phyloP scores from a whole-genome alignment of 1,140 invertebrate species.

The Drosophila mojavensis region DNA sequence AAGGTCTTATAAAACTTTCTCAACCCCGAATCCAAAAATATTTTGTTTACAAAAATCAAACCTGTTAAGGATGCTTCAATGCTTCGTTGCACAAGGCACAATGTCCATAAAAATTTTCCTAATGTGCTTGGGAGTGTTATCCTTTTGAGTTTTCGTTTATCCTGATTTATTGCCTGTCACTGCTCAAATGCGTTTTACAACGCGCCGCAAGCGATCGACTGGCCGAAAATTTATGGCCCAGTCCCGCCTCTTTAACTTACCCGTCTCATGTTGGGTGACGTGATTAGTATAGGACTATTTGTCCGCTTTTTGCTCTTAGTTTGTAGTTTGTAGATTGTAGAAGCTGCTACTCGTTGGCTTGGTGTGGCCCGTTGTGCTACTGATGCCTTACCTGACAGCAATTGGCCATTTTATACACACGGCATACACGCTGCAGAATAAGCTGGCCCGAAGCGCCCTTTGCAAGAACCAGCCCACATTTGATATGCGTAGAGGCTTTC shows the following conservation, averaged over 20 bases:
- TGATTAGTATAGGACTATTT: conserved; percentile 73
- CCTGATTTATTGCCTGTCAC: conserved; percentile 68
- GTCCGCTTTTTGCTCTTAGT: conserved; percentile 42
- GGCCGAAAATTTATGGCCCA: conserved; percentile 60
- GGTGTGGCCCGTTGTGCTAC: conserved; percentile 53
- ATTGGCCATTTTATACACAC: conserved; percentile 63
- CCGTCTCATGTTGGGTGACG: conserved; percentile 70
- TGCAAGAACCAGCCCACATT: conserved; percentile 68
- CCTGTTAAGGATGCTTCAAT: neutral
- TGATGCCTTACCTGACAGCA: conserved; percentile 46
- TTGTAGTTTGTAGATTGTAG: conserved; percentile 64
- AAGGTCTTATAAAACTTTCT: too few species aligned
- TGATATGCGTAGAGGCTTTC: conserved; percentile 71
- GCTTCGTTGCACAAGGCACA: neutral
- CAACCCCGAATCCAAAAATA: too few species aligned
- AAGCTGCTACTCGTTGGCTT: conserved; percentile 37
- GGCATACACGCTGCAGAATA: conserved; percentile 37
- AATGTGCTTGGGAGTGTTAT: conserved; percentile 55
- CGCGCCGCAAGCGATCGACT: conserved; percentile 35
- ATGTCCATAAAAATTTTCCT: neutral
- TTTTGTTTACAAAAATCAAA: too few species aligned
- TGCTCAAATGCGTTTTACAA: conserved; percentile 46
- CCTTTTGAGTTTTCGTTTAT: conserved; percentile 71
- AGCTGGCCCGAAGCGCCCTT: conserved; percentile 49
- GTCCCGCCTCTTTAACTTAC: conserved; percentile 52